Evolutionary conservation across 2,113 vertebrate species (phyloP), one percentile per base, ranked within the genome.

Genomic region (Actenoides hombroni): DNA sequence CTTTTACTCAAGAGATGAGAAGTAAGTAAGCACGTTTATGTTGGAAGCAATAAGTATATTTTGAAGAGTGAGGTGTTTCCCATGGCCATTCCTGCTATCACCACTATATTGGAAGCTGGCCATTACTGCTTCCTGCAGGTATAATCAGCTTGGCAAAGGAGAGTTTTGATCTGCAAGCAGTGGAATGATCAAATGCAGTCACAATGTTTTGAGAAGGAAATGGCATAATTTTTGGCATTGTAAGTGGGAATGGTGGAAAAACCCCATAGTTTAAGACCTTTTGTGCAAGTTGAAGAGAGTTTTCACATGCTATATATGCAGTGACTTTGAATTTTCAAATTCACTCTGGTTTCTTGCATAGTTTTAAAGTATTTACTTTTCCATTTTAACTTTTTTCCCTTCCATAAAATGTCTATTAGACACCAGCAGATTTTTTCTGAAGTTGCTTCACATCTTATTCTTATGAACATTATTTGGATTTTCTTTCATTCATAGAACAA

Each of bases 131-230:
- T 95, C 84, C 82, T 94, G 75, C 4, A 10, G 40, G 88, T 91
- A n/a, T 33, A 88, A 88, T 77, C 79, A 80, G 10, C 75, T 91
- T 94, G 85, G 93, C 85, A 93, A 82, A 67, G 54, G 46, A 67
- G 6, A 46, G 49, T 88, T 88, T 91, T 88, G 79, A 77, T 77
- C 82, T 92, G 46, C 74, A 77, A 70, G 90, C 37, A 74, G 78
- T 35, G 51, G 71, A 85, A 95, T 83, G 82, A 95, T 95, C 89
- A 91, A 94, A 97, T 95, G 70, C 74, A 73, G 20, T 91, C 84
- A 95, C 86, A 96, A 83, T 80, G 59, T 95, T 90, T 96, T 88
- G 42, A 94, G 76, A 95, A 86, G 92, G 87, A 97, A 96, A 88
- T 95, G 85, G 85, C 90, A 91, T 93, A 54, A 75, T 83, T 90